Evolutionary conservation across 2,113 vertebrate species (phyloP), one percentile per base, ranked within the genome.

Genomic region (Micronycteris hirsuta): DNA sequence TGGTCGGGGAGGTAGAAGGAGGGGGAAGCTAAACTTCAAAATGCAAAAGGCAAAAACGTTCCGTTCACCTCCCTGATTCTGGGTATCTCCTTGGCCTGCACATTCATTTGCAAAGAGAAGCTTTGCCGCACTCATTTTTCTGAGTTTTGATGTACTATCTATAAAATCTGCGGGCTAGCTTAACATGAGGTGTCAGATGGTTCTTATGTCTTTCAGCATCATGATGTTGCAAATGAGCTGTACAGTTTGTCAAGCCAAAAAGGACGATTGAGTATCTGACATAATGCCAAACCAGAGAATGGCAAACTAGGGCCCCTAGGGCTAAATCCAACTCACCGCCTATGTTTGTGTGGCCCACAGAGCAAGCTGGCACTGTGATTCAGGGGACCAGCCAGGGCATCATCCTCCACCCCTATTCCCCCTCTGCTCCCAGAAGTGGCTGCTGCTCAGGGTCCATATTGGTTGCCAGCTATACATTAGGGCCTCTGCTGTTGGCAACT

Each of bases 181-280:
- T 78, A 94, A 92, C 85, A 91, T 96, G 47, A 80, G 28, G 24
- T 12, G 0, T 45, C 74, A 58, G 82, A 93, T 95, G 96, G 86
- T 92, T 97, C 97, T 92, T 92, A 91, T 94, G 97, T 49, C 52
- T 96, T 97, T 97, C 86, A 82, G 86, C 88, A 89, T 43, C 28
- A 0, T 97, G 80, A 92, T 97, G 98, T 98, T 58, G 83, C 93
- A 97, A 96, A 96, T 91, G 97, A 96, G 92, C 93, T 43, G 15
- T 0, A 8, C 38, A 52, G 45, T 77, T 92, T 86, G 86, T 80
- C 89, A 85, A 97, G 71, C 94, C 67, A 82, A 95, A 93, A 93
- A 91, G 73, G 91, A 84, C 17, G n/a, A 52, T 85, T 94, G 91
- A 87, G 28, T n/a, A 47, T 47, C 10, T 67, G 31, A 71, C 80